Base-by-base conservation (phyloP, 2,797 vertebrate species). In the Micromesistius poutassou region DNA sequence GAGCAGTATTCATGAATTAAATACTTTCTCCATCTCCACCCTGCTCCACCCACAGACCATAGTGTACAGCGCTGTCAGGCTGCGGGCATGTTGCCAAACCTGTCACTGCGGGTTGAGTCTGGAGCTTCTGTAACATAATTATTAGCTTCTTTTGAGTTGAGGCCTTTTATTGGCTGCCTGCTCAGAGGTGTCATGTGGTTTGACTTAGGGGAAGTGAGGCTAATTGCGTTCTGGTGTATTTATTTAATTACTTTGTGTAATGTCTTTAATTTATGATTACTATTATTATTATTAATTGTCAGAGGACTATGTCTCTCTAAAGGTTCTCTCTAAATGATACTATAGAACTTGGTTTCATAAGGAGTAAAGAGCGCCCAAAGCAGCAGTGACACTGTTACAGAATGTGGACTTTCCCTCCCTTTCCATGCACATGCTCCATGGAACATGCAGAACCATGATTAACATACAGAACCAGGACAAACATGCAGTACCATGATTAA, bases 321-420 rank as follows among this genome's bases (percentile, higher is more conserved):
- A 62, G 55, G 22, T n/a, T n/a, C n/a, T n/a, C n/a, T n/a, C n/a
- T n/a, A n/a, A n/a, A 22, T 62, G 55, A 13, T 3, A 62, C n/a
- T 25, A 22, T 25, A 62, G 22, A 5, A 62, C 13, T 50, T 14
- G 46, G 14, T 50, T 42, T 13, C 40, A 42, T 12, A 42, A 42
- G 1, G 40, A 16, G 40, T 42, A 2, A 42, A 42, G 40, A 3
- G 40, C 2, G 16, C 6, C 5, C n/a, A n/a, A n/a, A 19, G 50
- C 7, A 4, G 22, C 50, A n/a, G n/a, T 62, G 50, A n/a, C 50
- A 62, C 46, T 40, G 50, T 22, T n/a, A 73, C 79, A 76, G 46
- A 79, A 73, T 35, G 33, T 35, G 33, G 33, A 35, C 33, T 6
- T 35, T 35, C 33, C 33, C 33, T 5, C 5, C 46, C 19, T 76